Evolutionary conservation across 2,113 vertebrate genomes (phyloP), one percentile per base, ranked within the genome.

Genomic region (Tichodroma muraria): DNA sequence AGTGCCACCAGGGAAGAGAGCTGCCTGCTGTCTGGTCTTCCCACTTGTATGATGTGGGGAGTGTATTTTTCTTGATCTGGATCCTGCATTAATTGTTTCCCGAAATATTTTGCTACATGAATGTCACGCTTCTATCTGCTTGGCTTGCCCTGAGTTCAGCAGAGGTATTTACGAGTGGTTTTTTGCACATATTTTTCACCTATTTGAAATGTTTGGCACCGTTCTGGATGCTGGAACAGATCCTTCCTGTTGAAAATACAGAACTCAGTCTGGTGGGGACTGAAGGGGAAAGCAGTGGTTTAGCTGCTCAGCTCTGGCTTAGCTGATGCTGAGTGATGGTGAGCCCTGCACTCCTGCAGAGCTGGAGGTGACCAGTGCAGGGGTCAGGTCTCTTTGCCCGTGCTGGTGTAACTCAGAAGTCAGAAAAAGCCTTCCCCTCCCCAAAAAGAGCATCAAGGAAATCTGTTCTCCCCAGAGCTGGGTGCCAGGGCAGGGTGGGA

Each of bases 111-210:
- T 15, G 53, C 93, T 88, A 38, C 35, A 27, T 4, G 9, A 47
- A 44, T 64, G 54, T 87, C 92, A 72, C 3, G 31, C 79, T 91
- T 88, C 78, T 13, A 28, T 85, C 94, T 82, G 75, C 85, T 93
- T 63, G 85, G 69, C 91, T 80, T 24, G 61, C 78, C 42, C 54
- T 4, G 37, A 42, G 33, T 53, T 10, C 38, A 94, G 94, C 73
- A 37, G 93, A 89, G 84, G 89, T 94, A 91, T 95, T 96, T 92
- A 92, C 80, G 93, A 94, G 95, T 28, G 78, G 35, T 5, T 50
- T 93, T 90, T 90, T 79, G 70, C 3, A 2, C 70, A 65, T 92
- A 80, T 95, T 96, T 96, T 94, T 94, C 93, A 92, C 91, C 95
- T 94, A 93, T 91, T 92, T 93, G 17, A 87, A 87, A 87, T 65